These are phyloP conservation scores for Chiloscyllium plagiosum DNA, from an alignment of 2,113 vertebrate genomes.

Conservation along the genomic window DNA sequence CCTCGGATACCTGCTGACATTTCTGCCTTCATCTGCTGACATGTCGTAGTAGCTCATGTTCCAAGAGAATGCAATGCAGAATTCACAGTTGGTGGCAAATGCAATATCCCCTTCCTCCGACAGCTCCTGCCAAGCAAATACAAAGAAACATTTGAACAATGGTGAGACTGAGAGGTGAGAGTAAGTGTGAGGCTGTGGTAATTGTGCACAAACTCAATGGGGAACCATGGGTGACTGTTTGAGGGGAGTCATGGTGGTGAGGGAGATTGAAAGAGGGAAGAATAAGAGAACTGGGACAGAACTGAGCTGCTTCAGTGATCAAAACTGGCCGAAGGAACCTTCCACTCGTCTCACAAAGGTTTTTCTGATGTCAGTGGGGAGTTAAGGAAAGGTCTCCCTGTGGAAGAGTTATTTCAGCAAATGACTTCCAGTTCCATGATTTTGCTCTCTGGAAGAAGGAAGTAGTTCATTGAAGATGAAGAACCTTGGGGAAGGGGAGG, in stretches of 20 bases:
- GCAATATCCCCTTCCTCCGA: too few species aligned
- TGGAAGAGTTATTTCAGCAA: conserved; percentile 29
- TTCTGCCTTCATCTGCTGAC: too few species aligned
- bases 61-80: too few species aligned
- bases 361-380: neutral
- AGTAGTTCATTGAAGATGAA: neutral
- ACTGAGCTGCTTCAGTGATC: neutral
- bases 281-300: neutral
- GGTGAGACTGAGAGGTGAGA: too few species aligned
- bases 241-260: neutral
- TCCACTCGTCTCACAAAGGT: neutral
- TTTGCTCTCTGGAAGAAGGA: neutral
- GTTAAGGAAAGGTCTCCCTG: neutral
- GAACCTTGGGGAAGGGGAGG: too few species aligned
- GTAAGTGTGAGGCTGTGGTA: too few species aligned
- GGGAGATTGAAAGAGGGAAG: neutral
- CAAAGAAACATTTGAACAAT: too few species aligned
- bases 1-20: too few species aligned
- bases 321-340: neutral
- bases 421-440: neutral
- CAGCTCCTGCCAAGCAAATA: too few species aligned
- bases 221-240: neutral
- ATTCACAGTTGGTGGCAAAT: too few species aligned
- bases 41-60: too few species aligned
- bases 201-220: too few species aligned